Evolutionary conservation across 2,113 vertebrate species (phyloP).

Genomic region (Narcine bancroftii): DNA sequence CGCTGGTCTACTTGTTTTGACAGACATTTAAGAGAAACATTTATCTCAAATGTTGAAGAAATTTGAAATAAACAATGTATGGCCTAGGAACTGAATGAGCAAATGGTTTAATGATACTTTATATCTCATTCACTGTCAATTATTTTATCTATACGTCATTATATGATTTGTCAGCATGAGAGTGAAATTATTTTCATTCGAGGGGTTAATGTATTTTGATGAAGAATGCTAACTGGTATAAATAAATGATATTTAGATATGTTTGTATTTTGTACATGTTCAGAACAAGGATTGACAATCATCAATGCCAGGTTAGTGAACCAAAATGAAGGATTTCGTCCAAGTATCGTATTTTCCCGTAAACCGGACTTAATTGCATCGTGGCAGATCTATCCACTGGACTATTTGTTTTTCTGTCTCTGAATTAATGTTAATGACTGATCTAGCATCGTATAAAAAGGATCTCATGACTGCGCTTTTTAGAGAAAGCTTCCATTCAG

Average conservation of each 20-base stretch:
- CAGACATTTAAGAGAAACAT: neutral
- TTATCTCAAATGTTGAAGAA: too few species aligned
- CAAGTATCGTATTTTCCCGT: neutral
- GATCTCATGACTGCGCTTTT: neutral
- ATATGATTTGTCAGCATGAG: neutral
- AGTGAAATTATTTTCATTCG: neutral
- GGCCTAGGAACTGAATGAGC: neutral
- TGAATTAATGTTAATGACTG: neutral
- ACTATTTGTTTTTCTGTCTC: neutral
- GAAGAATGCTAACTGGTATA: neutral
- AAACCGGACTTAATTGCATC: neutral
- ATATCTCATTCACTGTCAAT: neutral
- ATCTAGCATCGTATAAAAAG: neutral
- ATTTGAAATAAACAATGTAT: neutral
- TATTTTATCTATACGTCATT: neutral
- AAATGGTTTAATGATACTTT: neutral
- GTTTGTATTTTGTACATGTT: neutral
- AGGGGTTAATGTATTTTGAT: constrained; percentile 15
- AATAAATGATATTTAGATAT: neutral
- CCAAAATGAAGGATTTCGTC: neutral
- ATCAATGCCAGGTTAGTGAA: neutral
- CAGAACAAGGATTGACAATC: neutral
- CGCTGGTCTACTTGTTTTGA: neutral
- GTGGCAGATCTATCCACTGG: constrained; percentile 4
- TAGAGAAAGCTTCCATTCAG: neutral